Evolutionary conservation across 2,888 invertebrate genomes (phyloP), one percentile per base, ranked within the genome.

Genomic region (Cyclophora punctaria): DNA sequence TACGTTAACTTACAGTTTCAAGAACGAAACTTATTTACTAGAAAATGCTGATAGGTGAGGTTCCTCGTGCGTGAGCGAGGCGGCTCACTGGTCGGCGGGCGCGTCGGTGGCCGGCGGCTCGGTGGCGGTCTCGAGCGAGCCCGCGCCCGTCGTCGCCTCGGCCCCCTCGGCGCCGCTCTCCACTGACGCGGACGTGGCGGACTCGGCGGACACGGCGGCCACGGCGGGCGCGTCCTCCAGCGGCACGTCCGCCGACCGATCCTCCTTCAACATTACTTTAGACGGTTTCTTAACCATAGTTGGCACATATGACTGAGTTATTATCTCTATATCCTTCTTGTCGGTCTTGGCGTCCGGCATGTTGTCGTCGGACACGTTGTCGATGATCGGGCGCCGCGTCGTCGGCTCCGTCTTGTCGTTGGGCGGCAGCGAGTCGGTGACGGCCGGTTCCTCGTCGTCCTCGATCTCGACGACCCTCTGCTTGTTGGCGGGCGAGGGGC

Each of bases 11-110:
- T 80, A 82, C 62, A 78, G 83, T 83, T 85, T 82, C 84, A 74
- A 80, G 70, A 81, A 80, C 73, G 85, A 85, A 85, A 85, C 84
- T 74, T 83, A 83, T 71, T 78, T 63, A 67, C 82, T 83, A 82
- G 71, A 71, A 83, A 85, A 85, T 85, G 83, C 84, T 81, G 72
- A 76, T 71, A 78, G 77, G 75, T 80, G 84, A 83, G 80, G 77
- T 83, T 80, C 71, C 66, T 74, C 63, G 47, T 64, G 55, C 60
- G 63, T 64, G 41, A 60, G 51, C 46, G 66, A 57, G 46, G 62
- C 55, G 47, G 64, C 66, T 47, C 67, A 57, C 53, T 62, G 53
- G 35, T 62, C 60, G 46, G 60, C 55, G 52, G 48, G 3, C 5
- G 44, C 20, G 44, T 20, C 20, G 44, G 44, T 20, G 44, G 33